These are phyloP conservation scores for Drosophila ezoana DNA, from an alignment of 2,888 invertebrate species.

Conservation along the genomic window DNA sequence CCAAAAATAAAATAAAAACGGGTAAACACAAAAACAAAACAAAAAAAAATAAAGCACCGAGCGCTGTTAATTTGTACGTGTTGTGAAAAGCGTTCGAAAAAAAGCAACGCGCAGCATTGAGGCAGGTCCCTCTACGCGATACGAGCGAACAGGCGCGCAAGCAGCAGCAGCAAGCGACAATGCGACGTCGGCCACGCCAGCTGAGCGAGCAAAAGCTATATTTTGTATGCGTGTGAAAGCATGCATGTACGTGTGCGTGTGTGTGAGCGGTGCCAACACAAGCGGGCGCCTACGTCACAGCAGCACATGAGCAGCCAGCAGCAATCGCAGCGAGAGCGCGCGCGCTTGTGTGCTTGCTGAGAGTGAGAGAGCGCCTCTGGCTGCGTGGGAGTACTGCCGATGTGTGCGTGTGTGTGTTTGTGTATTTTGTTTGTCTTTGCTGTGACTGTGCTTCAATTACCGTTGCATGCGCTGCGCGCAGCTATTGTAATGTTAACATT, in stretches of 20 bases:
- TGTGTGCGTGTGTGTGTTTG: slow-evolving; percentile 9
- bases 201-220: slow-evolving; percentile 41
- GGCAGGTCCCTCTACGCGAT: slow-evolving; percentile 83
- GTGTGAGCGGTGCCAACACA: slow-evolving; percentile 41
- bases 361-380: slow-evolving; percentile 36
- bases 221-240: slow-evolving; percentile 15
- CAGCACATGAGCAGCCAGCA: slow-evolving; percentile 38
- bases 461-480: slow-evolving; percentile 40
- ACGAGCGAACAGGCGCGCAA: slow-evolving; percentile 77
- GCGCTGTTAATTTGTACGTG: slow-evolving; percentile 47
- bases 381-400: slow-evolving; percentile 57
- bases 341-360: slow-evolving; percentile 12
- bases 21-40: slow-evolving; percentile 5
- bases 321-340: slow-evolving; percentile 23
- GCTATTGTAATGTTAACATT: slow-evolving; percentile 46
- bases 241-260: slow-evolving; percentile 23
- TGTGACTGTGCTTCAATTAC: slow-evolving; percentile 46
- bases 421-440: slow-evolving; percentile 24
- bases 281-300: slow-evolving; percentile 64
- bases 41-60: slow-evolving; percentile 19
- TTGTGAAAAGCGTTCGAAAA: slow-evolving; percentile 55
- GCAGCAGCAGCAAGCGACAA: slow-evolving; percentile 45
- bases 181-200: slow-evolving; percentile 33
- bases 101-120: slow-evolving; percentile 75
- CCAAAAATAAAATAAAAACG: slow-evolving; percentile 11